Evolutionary conservation across 2,888 invertebrate genomes (phyloP).

Genomic region (Philonicus albiceps): DNA sequence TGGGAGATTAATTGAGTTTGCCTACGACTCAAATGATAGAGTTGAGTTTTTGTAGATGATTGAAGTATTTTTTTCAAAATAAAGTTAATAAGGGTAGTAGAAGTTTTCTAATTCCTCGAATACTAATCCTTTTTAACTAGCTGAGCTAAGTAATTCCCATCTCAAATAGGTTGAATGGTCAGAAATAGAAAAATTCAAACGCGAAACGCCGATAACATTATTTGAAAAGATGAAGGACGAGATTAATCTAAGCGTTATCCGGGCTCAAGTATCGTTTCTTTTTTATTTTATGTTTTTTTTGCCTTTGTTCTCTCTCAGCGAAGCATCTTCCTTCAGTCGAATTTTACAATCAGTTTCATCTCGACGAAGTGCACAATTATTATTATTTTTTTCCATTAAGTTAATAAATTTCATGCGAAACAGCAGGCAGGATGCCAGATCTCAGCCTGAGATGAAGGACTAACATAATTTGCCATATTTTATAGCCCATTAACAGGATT

Average conservation of each 20-base stretch:
- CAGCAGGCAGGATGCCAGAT: constrained; percentile 46
- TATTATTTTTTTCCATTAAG: constrained; percentile 52
- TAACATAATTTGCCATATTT: constrained; percentile 54
- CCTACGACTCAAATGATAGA: background rate
- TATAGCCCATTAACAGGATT: constrained; percentile 55
- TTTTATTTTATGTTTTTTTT: background rate
- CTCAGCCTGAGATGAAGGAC: constrained; percentile 48
- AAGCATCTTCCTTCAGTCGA: background rate
- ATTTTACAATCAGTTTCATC: constrained; percentile 18
- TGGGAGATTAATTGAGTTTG: background rate
- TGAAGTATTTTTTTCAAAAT: background rate
- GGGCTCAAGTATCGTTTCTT: background rate
- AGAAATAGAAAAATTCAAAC: background rate
- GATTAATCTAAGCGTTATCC: background rate
- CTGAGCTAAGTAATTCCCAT: background rate
- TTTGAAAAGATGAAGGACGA: background rate
- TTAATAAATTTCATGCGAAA: constrained; percentile 52
- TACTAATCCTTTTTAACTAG: background rate
- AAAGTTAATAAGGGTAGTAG: background rate
- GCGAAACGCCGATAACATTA: background rate
- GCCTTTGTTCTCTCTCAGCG: background rate
- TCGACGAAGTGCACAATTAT: constrained; percentile 48
- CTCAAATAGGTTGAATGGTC: background rate
- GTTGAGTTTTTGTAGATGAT: background rate
- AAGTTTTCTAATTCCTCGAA: too few species aligned